Evolutionary conservation across 2,113 vertebrate species (phyloP).

Genomic region (Rousettus leschenaultii): DNA sequence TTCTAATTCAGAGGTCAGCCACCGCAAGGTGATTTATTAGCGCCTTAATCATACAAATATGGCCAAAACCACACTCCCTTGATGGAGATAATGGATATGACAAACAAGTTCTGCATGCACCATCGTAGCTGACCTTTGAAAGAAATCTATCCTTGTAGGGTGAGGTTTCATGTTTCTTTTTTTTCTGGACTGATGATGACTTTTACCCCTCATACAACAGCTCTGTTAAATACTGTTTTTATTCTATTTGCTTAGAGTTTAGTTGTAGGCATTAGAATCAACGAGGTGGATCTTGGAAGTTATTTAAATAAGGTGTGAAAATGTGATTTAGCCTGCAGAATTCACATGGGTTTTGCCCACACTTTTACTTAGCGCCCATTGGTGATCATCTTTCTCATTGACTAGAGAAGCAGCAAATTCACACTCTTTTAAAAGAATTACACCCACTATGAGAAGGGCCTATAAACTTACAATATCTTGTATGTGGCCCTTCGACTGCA

Average conservation of each 20-base stretch:
- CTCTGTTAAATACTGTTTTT: not conserved
- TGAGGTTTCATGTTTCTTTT: not conserved
- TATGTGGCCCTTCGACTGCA: not conserved
- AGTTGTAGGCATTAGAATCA: not conserved
- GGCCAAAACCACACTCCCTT: slow-evolving; percentile 21
- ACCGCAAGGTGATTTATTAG: slow-evolving; percentile 52
- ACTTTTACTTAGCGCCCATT: not conserved
- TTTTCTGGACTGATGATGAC: not conserved
- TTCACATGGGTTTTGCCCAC: not conserved
- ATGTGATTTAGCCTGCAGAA: not conserved
- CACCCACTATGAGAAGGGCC: not conserved
- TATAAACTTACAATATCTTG: not conserved
- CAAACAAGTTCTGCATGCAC: not conserved
- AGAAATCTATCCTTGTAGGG: not conserved
- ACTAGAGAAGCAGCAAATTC: not conserved
- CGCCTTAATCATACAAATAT: slow-evolving; percentile 51
- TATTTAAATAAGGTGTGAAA: slow-evolving; percentile 4
- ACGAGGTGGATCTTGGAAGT: not conserved
- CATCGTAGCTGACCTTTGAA: not conserved
- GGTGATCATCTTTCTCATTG: not conserved
- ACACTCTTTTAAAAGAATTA: not conserved
- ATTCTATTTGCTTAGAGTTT: not conserved
- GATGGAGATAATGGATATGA: not conserved
- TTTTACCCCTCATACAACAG: not conserved
- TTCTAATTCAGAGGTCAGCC: slow-evolving; percentile 36